Evolutionary conservation across 2,797 vertebrate species (phyloP).

Genomic region (Champsocephalus gunnari): DNA sequence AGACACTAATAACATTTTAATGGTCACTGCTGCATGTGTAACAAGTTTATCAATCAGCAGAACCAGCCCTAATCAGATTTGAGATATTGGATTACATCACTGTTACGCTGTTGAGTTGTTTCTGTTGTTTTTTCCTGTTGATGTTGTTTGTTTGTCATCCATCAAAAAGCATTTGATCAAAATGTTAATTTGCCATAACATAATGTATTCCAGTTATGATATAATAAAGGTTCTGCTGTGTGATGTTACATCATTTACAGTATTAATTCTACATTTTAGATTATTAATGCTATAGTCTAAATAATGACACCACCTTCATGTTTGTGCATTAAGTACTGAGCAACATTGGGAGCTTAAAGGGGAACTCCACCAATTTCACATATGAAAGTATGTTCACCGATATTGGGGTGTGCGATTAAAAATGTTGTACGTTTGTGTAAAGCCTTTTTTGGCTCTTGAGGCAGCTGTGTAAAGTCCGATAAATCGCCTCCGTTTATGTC

Average conservation of each 20-base stretch:
- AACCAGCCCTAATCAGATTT: constrained; percentile 44
- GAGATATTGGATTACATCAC: constrained; percentile 39
- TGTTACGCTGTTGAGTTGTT: constrained; percentile 15
- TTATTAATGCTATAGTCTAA: not conserved
- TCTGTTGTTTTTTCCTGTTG: not conserved
- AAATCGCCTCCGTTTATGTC: too few species aligned
- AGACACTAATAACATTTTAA: constrained; percentile 25
- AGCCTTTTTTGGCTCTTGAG: too few species aligned
- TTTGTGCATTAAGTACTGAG: not conserved
- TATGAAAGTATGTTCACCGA: not conserved
- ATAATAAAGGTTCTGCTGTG: not conserved
- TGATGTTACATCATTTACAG: not conserved
- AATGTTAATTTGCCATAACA: not conserved
- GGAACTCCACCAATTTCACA: too few species aligned
- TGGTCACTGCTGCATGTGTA: constrained; percentile 41
- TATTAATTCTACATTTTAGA: not conserved
- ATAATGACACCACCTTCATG: not conserved
- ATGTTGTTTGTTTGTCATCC: not conserved
- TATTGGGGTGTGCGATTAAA: not conserved
- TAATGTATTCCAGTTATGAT: not conserved
- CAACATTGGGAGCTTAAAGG: not conserved
- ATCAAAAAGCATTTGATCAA: not conserved
- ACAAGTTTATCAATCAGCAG: constrained; percentile 53
- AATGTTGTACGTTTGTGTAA: too few species aligned
- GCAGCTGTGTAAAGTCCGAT: too few species aligned